These are phyloP conservation scores for Halocaridina rubra DNA, from an alignment of 2,888 invertebrate genomes.

Conservation along the genomic window DNA sequence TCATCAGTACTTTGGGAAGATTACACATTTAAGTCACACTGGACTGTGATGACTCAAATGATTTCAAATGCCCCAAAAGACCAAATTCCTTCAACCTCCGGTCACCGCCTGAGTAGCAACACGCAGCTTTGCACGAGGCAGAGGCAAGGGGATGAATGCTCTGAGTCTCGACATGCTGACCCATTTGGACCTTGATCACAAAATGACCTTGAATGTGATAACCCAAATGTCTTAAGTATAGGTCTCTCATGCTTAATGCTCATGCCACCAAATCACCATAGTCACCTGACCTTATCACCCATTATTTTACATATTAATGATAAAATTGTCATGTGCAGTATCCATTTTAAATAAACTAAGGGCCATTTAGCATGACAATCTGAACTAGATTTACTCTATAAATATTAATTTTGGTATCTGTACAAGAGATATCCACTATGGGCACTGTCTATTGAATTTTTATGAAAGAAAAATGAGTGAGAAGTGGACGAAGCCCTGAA, in stretches of 20 bases:
- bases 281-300: conserved; percentile 46
- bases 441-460: no score
- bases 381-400: no score
- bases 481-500: no score
- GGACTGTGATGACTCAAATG: neutral
- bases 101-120: conserved; percentile 54
- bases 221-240: conserved; percentile 45
- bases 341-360: no score
- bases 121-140: conserved; percentile 59
- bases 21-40: neutral
- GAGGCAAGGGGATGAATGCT: conserved; percentile 52
- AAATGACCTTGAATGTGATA: conserved; percentile 37
- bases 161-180: conserved; percentile 29
- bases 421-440: no score
- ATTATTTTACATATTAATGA: no score
- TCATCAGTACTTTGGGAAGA: conserved; percentile 2
- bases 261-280: conserved; percentile 54
- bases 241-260: conserved; percentile 46
- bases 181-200: conserved; percentile 36
- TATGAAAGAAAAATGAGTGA: no score
- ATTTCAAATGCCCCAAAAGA: neutral
- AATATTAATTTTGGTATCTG: no score
- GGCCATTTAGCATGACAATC: no score
- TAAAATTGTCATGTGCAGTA: no score
- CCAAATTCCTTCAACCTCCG: conserved; percentile 25